A percentile compares a stretch with the other conserved stretches of the same genome.
These are phyloP conservation scores for Chanos chanos DNA, from an alignment of 2,797 vertebrate genomes.

Conservation along the genomic window DNA sequence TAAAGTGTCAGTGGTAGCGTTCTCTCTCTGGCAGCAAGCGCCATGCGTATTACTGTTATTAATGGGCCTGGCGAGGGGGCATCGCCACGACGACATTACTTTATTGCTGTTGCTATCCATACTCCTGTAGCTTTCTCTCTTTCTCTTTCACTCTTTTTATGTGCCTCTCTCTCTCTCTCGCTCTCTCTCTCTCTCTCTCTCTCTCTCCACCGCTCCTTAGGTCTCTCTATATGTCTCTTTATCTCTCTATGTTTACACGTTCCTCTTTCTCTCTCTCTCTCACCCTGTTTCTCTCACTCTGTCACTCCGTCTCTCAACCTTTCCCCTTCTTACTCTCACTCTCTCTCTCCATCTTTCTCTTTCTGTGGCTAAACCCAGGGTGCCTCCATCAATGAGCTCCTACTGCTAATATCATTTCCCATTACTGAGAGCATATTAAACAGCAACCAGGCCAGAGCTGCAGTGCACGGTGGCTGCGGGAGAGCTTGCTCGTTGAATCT, in stretches of 20 bases:
- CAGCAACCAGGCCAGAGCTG: too few species aligned
- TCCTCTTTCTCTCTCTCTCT: slow-evolving; percentile 78
- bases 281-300: slow-evolving; percentile 7
- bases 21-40: slow-evolving; percentile 45
- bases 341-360: slow-evolving; percentile 10
- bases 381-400: too few species aligned
- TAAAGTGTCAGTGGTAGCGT: slow-evolving; percentile 69
- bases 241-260: neutral
- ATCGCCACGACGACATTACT: too few species aligned
- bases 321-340: slow-evolving; percentile 14
- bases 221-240: neutral
- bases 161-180: slow-evolving; percentile 5
- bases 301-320: slow-evolving; percentile 1
- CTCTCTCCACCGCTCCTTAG: neutral
- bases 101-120: slow-evolving; percentile 57
- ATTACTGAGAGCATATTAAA: too few species aligned
- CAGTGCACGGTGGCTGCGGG: too few species aligned
- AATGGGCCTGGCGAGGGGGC: slow-evolving; percentile 64
- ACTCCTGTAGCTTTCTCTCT: too few species aligned
- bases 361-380: too few species aligned
- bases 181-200: slow-evolving; percentile 19
- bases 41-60: slow-evolving; percentile 64
- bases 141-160: slow-evolving; percentile 33
- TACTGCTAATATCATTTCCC: slow-evolving; percentile 5
- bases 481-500: too few species aligned